phyloP scores from a whole-genome alignment of 2,113 vertebrate species.

The Notothenia rossii region DNA sequence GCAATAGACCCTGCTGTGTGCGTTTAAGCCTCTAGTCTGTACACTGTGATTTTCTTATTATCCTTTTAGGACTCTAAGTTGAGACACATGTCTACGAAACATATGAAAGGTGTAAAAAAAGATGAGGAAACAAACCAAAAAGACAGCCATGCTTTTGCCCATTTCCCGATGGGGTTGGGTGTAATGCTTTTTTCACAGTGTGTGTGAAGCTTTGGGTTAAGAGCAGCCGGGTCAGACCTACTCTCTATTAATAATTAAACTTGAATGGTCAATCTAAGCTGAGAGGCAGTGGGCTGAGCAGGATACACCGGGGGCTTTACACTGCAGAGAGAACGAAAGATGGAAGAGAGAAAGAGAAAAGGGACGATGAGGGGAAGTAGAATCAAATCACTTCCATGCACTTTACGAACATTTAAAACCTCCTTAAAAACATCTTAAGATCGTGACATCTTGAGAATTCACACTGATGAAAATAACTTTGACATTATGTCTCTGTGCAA shows the following conservation, averaged over 20 bases:
- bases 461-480: neutral
- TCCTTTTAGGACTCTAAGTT: no score
- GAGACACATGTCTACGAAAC: no score
- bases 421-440: neutral
- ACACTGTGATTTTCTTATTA: no score
- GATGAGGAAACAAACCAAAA: neutral
- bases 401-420: neutral
- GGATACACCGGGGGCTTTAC: conserved; percentile 31
- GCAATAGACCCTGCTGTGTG: neutral
- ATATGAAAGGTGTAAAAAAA: neutral
- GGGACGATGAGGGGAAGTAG: neutral
- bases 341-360: neutral
- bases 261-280: conserved; percentile 57
- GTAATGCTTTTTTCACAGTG: neutral
- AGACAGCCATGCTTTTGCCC: neutral
- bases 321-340: conserved; percentile 11
- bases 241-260: conserved; percentile 75
- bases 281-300: conserved; percentile 35
- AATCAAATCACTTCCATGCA: neutral
- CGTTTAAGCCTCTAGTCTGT: conserved; percentile 5
- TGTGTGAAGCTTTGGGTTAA: conserved; percentile 30
- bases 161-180: conserved; percentile 5
- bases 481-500: neutral
- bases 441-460: no score
- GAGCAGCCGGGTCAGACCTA: conserved; percentile 48